phyloP scores from a whole-genome alignment of 1,140 invertebrate species.

The Cydia pomonella region DNA sequence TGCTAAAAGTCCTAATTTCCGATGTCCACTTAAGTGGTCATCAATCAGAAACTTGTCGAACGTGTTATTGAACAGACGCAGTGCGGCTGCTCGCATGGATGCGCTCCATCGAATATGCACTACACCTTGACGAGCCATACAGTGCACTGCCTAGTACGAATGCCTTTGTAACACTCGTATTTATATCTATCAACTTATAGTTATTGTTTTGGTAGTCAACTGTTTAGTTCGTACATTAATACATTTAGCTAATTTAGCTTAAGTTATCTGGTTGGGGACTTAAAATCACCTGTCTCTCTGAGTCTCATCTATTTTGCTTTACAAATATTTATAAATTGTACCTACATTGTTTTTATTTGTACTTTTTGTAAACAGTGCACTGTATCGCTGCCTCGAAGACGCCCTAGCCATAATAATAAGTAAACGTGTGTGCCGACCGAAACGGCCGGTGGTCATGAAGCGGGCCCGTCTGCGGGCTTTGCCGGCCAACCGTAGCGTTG shows the following conservation, averaged over 20 bases:
- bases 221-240: not conserved
- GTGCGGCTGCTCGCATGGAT: not conserved
- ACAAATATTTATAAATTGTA: too few relatives aligned
- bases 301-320: too few relatives aligned
- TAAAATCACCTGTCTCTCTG: too few relatives aligned
- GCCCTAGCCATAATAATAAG: not conserved
- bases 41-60: not conserved
- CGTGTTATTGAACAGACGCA: too few relatives aligned
- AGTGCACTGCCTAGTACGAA: not conserved
- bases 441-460: not conserved
- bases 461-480: constrained; percentile 24
- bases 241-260: too few relatives aligned
- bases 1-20: not conserved
- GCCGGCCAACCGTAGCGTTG: constrained; percentile 1
- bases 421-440: constrained; percentile 1
- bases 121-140: not conserved
- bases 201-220: not conserved
- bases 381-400: not conserved
- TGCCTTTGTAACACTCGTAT: not conserved
- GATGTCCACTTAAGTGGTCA: not conserved
- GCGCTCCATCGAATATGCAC: not conserved
- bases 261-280: too few relatives aligned
- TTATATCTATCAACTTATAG: not conserved
- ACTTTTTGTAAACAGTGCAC: not conserved
- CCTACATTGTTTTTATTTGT: too few relatives aligned